These are phyloP conservation scores for Cyclophora punctaria DNA, from an alignment of 2,888 invertebrate genomes.

Conservation along the genomic window DNA sequence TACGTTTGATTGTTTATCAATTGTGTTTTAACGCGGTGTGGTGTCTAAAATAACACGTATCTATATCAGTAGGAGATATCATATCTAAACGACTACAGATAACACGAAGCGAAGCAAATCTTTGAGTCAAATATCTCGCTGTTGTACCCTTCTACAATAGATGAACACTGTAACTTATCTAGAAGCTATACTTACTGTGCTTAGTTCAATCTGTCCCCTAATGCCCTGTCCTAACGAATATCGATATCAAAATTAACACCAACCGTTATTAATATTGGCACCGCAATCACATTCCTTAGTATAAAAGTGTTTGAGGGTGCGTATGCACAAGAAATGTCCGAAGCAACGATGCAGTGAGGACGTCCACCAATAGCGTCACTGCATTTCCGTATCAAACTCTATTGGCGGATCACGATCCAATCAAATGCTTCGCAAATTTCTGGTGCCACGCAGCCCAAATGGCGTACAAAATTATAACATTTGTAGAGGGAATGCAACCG, in stretches of 20 bases:
- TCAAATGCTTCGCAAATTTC: too few species aligned
- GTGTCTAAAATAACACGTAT: conserved; percentile 36
- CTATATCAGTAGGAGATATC: conserved; percentile 51
- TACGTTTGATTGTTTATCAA: conserved; percentile 21
- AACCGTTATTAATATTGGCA: conserved; percentile 34
- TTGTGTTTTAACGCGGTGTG: conserved; percentile 31
- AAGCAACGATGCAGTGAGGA: too few species aligned
- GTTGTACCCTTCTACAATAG: conserved; percentile 21
- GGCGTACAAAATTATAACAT: conserved; percentile 43
- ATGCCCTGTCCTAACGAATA: not conserved
- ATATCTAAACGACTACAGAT: conserved; percentile 46
- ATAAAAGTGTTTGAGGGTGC: not conserved
- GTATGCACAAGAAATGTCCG: too few species aligned
- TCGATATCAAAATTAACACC: not conserved
- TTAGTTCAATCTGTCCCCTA: conserved; percentile 7
- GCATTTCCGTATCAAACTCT: too few species aligned
- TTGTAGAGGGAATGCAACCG: conserved; percentile 41
- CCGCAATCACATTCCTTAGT: conserved; percentile 25
- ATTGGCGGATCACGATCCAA: too few species aligned
- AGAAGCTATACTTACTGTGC: conserved; percentile 13
- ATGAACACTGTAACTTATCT: conserved; percentile 12
- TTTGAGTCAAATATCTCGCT: conserved; percentile 32
- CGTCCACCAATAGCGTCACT: too few species aligned
- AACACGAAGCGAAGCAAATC: conserved; percentile 36
- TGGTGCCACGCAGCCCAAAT: conserved; percentile 25